Evolutionary conservation across 2,888 invertebrate species (phyloP), one percentile per base, ranked within the genome.

Genomic region (Ectobius pallidus): DNA sequence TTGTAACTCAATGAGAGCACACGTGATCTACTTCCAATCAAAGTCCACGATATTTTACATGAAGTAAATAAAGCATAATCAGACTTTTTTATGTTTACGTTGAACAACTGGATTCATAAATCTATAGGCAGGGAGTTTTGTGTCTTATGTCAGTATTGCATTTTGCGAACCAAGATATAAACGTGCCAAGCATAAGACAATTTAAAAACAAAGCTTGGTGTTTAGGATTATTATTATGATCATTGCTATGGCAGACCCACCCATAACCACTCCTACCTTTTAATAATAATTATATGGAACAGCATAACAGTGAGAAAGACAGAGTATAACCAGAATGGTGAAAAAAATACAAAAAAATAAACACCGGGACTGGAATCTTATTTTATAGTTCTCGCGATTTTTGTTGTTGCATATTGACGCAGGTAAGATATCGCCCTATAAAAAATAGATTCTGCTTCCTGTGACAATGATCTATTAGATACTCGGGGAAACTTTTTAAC

Each of bases 171-270:
- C 25, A 42, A 25, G 46, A n/a, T 25, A 58, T 49, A 65, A 70
- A 65, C 73, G 70, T 70, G 73, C 30, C 49, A 46, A 49, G 63
- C 71, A 46, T 71, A 71, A 71, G 71, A 71, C 71, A 71, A 52
- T 71, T 72, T 46, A 39, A 71, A 67, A 74, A 74, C 74, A 74
- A 74, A 74, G 71, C 69, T 62, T 69, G 72, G 69, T 52, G 74
- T 69, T 74, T 69, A 55, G 69, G 49, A 52, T 72, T 72, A 74
- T 74, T 74, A 74, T 74, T 72, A 71, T 74, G 71, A 74, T 74
- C 71, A 74, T 69, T 71, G 74, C 52, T 65, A 69, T 52, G 71
- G 32, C 32, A 52, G 69, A 62, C 52, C 62, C 74, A 58, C 67
- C 71, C 62, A 61, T 58, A 69, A 65, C 61, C 73, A 74, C 74